Base-by-base conservation (phyloP, 2,888 invertebrate species). In the Dolichomitus sp. region DNA sequence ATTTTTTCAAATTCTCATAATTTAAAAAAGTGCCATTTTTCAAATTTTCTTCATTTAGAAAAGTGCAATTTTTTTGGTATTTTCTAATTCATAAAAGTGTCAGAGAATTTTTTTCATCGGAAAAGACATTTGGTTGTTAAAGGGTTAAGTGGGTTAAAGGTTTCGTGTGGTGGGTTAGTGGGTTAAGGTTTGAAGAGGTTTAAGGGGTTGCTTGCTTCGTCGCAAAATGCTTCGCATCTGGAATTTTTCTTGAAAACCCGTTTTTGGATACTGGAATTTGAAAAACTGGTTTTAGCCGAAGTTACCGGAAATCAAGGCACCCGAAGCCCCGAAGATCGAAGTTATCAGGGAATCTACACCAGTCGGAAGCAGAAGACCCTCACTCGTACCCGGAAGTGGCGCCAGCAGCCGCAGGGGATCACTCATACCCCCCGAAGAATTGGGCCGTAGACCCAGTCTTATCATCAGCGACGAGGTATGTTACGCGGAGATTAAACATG, bases 381-480 rank as follows among this genome's bases (percentile, higher is more conserved):
- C 98, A 0, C 93, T 97, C 86, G 96, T 95, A 54, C 97, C 97
- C 14, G 88, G 96, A 94, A 95, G 95, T 75, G 96, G 95, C 48
- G 94, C 95, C 65, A 94, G 95, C 68, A 96, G 97, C 91, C 95
- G 97, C 66, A 95, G 98, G 89, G 98, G 98, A 80, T 98, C 98
- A 69, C 96, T 98, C 81, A 97, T 98, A 92, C 98, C 98, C 90
- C 97, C 97, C 7, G 98, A 98, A 93, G 97, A 96, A 94, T 96
- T 97, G 94, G 97, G 97, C 91, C 96, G 98, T 90, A 96, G 98
- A 89, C 98, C 98, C 88, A 98, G 98, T 89, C 95, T 98, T 89
- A 97, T 98, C 91, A 98, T 98, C 93, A 97, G 98, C 93, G 98
- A 98, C 94, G 98, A 98, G 98, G 98, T 98, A 97, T 94, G 95